Base-by-base conservation (phyloP, 1,140 invertebrate species). In the Mylabris phalerata region DNA sequence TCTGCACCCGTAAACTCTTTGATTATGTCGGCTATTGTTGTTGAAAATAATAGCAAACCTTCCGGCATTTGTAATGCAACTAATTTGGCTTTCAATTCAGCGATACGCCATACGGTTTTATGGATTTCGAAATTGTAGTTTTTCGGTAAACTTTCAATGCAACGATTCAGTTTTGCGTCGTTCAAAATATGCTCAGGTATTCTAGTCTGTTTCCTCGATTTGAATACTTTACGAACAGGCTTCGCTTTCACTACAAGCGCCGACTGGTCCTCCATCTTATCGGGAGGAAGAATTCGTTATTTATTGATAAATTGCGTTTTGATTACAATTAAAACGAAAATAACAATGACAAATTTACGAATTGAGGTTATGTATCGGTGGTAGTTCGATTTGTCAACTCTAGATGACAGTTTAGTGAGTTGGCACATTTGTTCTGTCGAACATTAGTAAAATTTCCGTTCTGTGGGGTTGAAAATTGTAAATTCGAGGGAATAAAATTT, bases 91-190 rank as follows among this genome's bases (percentile, higher is more conserved):
- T 85, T 82, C 24, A 84, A 77, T 71, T 90, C 85, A 60, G 83
- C 79, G 61, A 98, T 95, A 70, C 93, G 85, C 96, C 96, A 99
- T 73, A 99, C 88, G 0, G 96, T 98, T 76, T 99, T 99, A 44
- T 90, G 90, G 66, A 99, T 86, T 84, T 99, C 98, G 78, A 99
- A 99, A 78, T 98, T 98, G 71, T 99, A 99, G 79, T 99, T 99
- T 10, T 80, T 71, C 6, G 98, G 97, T 47, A 99, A 78, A 47
- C 77, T 74, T 63, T 82, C 77, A 54, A 88, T 85, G 3, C 90
- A 89, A 69, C 80, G 75, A 66, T 89, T 84, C 43, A 96, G 72
- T 60, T 86, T 64, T 6, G 84, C 79, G 81, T 97, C 83, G 68
- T 94, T 85, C 13, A 93, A 73, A 48, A 97, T 82, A 63, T 89